Percentiles rank a stretch among this genome's conserved stretches.
Conservation (phyloP, 2,113 vertebrate species). For the Psittacara wagleri region DNA sequence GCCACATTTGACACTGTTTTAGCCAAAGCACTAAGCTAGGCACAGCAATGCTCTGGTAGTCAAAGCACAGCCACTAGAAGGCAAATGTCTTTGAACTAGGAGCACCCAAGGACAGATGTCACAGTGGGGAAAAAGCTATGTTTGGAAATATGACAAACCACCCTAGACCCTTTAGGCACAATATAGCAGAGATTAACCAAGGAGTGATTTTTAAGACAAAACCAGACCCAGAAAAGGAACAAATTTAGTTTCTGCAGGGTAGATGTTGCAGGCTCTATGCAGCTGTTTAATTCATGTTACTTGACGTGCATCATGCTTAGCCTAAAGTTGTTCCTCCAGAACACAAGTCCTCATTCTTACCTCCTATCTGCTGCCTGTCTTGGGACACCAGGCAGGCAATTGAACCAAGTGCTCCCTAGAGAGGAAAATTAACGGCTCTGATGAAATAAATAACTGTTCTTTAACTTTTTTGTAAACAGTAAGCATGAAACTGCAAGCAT, state of each 20-base stretch:
- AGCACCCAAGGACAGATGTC: neutral
- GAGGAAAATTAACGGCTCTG: neutral
- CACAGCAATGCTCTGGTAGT: neutral
- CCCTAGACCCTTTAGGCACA: neutral
- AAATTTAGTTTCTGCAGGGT: neutral
- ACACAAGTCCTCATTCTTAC: neutral
- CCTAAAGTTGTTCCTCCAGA: neutral
- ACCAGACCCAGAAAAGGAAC: neutral
- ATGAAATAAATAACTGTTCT: neutral
- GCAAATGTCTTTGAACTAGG: neutral
- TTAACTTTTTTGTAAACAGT: neutral
- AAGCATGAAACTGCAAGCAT: neutral
- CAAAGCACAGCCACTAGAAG: neutral
- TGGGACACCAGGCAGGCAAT: neutral
- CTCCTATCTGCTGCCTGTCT: neutral
- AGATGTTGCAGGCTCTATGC: neutral
- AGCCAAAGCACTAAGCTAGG: neutral
- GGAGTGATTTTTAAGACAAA: neutral
- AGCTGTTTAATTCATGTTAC: neutral
- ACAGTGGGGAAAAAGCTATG: accelerated
- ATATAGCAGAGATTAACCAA: neutral
- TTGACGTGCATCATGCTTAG: neutral
- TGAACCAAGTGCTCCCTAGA: neutral
- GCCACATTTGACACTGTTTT: neutral
- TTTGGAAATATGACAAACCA: neutral